phyloP scores from a whole-genome alignment of 2,797 vertebrate species.

The Pachyuromys duprasi region DNA sequence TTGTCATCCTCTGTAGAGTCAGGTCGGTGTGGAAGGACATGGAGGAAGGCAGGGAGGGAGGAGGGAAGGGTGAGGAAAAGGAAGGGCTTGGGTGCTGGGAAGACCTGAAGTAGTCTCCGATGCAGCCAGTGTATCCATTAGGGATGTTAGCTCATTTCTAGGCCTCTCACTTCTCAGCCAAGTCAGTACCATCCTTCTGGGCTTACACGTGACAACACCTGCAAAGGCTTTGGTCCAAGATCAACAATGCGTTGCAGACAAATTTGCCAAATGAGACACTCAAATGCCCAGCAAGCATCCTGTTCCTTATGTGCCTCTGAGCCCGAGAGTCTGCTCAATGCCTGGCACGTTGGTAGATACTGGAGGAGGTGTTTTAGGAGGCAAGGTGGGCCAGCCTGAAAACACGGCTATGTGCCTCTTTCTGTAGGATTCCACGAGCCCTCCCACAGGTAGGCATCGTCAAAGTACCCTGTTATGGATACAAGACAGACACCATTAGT shows the following conservation, averaged over 20 bases:
- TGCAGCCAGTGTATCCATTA: not conserved
- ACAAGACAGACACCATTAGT: fast-evolving
- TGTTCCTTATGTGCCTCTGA: not conserved
- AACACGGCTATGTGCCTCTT: fast-evolving
- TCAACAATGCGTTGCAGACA: not conserved
- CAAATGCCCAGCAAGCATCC: not conserved
- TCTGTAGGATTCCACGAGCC: not conserved
- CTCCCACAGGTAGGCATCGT: not conserved
- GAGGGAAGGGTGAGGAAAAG: not conserved
- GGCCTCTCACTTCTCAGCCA: not conserved
- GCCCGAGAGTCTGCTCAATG: fast-evolving
- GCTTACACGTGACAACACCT: not conserved
- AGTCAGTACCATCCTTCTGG: not conserved
- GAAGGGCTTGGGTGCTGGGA: not conserved
- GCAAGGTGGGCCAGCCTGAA: fast-evolving
- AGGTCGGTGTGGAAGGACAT: not conserved
- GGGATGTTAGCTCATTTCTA: not conserved
- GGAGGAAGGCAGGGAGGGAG: not conserved
- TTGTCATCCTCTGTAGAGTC: not conserved
- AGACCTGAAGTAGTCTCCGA: not conserved
- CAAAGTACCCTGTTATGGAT: fast-evolving
- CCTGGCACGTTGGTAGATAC: not conserved
- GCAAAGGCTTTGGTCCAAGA: not conserved
- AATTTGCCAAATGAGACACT: not conserved
- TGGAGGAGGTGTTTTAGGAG: not conserved